Conservation (phyloP, 2,797 vertebrate genomes). For the Loris lydekkerianus region DNA sequence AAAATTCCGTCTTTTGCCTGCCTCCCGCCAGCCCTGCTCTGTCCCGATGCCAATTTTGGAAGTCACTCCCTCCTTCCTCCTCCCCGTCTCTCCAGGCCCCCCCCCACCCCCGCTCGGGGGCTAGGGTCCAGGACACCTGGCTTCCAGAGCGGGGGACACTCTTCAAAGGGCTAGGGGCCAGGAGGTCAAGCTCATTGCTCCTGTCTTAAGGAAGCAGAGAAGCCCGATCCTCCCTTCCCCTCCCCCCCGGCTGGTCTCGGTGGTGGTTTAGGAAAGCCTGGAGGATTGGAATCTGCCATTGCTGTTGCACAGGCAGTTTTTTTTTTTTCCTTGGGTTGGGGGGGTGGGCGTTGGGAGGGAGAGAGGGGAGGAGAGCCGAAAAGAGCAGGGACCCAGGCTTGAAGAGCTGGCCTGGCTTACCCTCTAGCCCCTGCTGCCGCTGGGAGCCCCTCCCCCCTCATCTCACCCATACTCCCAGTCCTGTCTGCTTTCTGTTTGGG, state of each 20-base stretch:
- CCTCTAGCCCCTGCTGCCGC: constrained; percentile 73
- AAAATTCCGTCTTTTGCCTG: constrained; percentile 85
- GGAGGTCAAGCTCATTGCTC: constrained; percentile 80
- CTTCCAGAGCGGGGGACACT: constrained; percentile 77
- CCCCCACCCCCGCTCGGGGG: constrained; percentile 76
- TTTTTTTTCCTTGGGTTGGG: constrained; percentile 77
- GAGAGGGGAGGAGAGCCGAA: constrained; percentile 77
- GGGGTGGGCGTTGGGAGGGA: constrained; percentile 79
- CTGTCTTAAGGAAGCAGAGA: constrained; percentile 76
- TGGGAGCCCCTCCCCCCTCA: constrained; percentile 67
- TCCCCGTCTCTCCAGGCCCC: constrained; percentile 81
- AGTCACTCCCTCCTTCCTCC: constrained; percentile 85
- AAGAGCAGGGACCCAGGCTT: constrained; percentile 71
- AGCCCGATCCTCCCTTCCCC: constrained; percentile 79
- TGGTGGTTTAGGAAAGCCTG: constrained; percentile 85
- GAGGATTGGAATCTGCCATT: constrained; percentile 86
- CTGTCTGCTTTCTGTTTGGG: constrained; percentile 82
- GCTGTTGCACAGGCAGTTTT: constrained; percentile 86
- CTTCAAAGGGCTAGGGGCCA: constrained; percentile 78
- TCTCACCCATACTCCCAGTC: constrained; percentile 68
- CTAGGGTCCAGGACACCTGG: constrained; percentile 84
- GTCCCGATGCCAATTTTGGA: constrained; percentile 86
- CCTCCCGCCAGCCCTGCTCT: constrained; percentile 86
- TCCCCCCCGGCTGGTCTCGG: constrained; percentile 83
- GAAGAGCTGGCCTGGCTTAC: constrained; percentile 70